Evolutionary conservation across 2,113 vertebrate genomes (phyloP).

Genomic region (Aegithalos caudatus): DNA sequence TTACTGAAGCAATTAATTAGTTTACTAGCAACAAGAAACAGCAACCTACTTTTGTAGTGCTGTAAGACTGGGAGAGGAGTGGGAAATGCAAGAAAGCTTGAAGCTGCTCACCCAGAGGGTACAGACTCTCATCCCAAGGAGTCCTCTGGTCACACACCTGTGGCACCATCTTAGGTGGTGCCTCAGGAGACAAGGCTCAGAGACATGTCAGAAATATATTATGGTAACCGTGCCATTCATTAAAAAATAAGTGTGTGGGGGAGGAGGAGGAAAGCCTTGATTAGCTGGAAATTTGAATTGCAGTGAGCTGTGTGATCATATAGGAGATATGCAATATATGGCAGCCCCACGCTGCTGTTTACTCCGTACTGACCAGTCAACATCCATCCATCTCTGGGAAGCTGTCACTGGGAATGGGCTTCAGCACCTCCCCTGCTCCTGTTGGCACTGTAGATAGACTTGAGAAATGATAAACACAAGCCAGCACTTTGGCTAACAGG

Average conservation of each 20-base stretch:
- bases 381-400: not conserved
- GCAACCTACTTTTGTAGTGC: not conserved
- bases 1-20: not conserved
- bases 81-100: not conserved
- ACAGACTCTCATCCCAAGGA: not conserved
- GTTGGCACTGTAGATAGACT: not conserved
- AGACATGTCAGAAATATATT: not conserved
- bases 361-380: not conserved
- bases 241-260: not conserved
- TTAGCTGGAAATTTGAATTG: not conserved
- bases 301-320: not conserved
- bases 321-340: fast-evolving
- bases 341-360: not conserved
- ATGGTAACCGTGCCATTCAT: not conserved
- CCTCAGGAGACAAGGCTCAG: not conserved
- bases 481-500: not conserved
- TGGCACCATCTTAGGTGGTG: fast-evolving
- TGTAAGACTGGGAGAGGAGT: not conserved
- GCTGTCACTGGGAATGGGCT: not conserved
- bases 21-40: not conserved
- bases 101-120: not conserved
- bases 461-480: not conserved
- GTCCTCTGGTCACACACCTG: not conserved
- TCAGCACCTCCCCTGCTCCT: not conserved
- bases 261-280: not conserved